Evolutionary conservation across 2,888 invertebrate genomes (phyloP), one percentile per base, ranked within the genome.

Genomic region (Aproaerema taeniolella): DNA sequence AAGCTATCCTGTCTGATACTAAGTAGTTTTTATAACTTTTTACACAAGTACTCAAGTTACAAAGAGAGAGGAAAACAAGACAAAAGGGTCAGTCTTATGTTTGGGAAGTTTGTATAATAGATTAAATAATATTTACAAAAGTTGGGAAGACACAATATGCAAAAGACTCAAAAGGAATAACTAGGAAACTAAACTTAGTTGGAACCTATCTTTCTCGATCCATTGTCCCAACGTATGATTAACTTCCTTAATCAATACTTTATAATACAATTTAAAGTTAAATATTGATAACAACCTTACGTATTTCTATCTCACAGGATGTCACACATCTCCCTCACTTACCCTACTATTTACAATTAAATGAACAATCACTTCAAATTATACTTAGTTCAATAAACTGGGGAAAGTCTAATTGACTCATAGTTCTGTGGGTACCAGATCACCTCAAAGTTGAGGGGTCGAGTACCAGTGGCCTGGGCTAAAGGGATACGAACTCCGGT

Each of bases 41-140:
- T 70, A 74, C 69, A 70, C 59, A 63, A 44, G 54, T 45, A 43
- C 52, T 53, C 60, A 53, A 73, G 62, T 67, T 71, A 77, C 62
- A 79, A 76, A 78, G 72, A 81, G 73, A 71, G 77, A 79, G 62
- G 68, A 82, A 80, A 86, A 80, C 66, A 81, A 85, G 83, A 83
- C 73, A 78, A 81, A 85, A 81, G 85, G 86, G 76, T 86, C 86
- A 86, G 86, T 86, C 86, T 86, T 86, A 85, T 86, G 69, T 82
- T 85, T 83, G 86, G 86, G 83, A 85, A 85, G 79, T 76, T 75
- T 80, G 79, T 83, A 82, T 72, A 81, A 79, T 64, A 67, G 52
- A 65, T 57, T 76, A 80, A 83, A 78, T 64, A 62, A 80, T 82
- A 83, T 83, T 76, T 85, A 85, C 83, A 85, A 82, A 81, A 85